Conservation (phyloP, 2,888 invertebrate species). For the Perithous albicinctus region DNA sequence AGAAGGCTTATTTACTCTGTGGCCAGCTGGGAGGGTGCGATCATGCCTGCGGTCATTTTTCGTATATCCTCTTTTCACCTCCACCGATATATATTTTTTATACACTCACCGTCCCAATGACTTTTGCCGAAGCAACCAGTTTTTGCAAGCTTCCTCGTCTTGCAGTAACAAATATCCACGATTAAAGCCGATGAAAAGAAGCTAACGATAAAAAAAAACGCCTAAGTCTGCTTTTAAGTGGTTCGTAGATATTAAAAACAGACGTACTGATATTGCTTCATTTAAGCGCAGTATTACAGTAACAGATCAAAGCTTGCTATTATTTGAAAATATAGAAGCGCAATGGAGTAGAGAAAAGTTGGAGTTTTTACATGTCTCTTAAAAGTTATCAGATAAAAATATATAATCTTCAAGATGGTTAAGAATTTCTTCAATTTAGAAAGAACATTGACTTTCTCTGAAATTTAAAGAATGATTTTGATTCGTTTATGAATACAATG, state of each 20-base stretch:
- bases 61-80: conserved; percentile 27
- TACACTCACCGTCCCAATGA: background rate
- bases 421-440: too few species aligned
- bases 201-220: conserved; percentile 39
- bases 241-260: background rate
- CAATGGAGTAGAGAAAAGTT: background rate
- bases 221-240: conserved; percentile 29
- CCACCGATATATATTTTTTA: background rate
- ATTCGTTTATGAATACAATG: too few species aligned
- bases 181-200: background rate
- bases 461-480: too few species aligned
- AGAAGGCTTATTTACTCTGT: conserved; percentile 40
- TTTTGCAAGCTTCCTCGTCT: background rate
- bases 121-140: background rate
- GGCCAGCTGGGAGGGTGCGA: background rate
- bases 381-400: too few species aligned
- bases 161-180: background rate
- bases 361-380: too few species aligned
- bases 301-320: conserved; percentile 16
- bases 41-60: conserved; percentile 40
- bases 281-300: conserved; percentile 62
- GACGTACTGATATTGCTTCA: conserved; percentile 67
- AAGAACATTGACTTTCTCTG: too few species aligned
- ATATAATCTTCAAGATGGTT: too few species aligned
- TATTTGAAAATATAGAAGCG: too few species aligned